Percentiles rank a stretch among this genome's conserved stretches.
Evolutionary conservation across 2,888 invertebrate species (phyloP).

Genomic region (Autographa gamma): DNA sequence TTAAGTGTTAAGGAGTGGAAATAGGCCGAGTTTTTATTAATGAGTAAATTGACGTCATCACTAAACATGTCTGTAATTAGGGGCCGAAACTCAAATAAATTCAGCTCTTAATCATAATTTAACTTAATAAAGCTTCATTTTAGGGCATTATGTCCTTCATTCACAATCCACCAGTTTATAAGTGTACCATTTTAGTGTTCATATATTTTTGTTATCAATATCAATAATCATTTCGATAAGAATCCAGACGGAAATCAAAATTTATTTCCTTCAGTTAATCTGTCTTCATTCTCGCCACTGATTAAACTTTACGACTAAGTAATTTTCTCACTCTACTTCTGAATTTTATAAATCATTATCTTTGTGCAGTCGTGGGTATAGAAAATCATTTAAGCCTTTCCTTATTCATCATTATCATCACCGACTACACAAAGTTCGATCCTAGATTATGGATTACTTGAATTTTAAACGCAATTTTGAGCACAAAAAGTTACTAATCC

Average conservation of each 20-base stretch:
- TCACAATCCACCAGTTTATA: too few species aligned
- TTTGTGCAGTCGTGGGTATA: too few species aligned
- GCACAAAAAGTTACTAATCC: neutral
- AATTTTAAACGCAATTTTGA: neutral
- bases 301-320: neutral
- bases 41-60: slow-evolving; percentile 2
- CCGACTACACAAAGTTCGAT: too few species aligned
- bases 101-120: neutral
- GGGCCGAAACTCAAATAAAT: neutral
- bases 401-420: too few species aligned
- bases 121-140: neutral
- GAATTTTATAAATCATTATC: neutral
- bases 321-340: neutral
- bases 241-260: neutral
- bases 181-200: too few species aligned
- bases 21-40: slow-evolving; percentile 8
- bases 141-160: too few species aligned
- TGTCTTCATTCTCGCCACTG: neutral
- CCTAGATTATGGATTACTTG: neutral
- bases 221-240: neutral
- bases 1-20: slow-evolving; percentile 15
- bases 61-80: slow-evolving; percentile 8
- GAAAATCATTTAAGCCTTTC: too few species aligned
- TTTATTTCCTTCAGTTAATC: neutral
- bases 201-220: neutral